phyloP scores from a whole-genome alignment of 2,888 invertebrate species.

The Rhagium mordax region DNA sequence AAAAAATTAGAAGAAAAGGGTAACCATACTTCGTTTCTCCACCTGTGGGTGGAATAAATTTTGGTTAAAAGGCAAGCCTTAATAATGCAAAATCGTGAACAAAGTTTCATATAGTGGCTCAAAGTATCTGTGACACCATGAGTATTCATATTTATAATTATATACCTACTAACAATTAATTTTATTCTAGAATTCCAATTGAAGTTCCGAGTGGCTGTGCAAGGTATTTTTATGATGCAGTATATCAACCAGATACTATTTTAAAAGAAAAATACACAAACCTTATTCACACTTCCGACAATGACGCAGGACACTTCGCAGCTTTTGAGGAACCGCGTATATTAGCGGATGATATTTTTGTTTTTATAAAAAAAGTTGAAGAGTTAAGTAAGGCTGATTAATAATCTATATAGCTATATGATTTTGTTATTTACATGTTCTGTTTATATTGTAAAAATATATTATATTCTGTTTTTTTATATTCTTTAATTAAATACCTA shows the following conservation, averaged over 20 bases:
- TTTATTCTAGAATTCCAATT: constrained; percentile 75
- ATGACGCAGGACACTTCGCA: constrained; percentile 30
- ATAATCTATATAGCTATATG: background rate
- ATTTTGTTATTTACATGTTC: background rate
- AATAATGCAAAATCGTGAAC: too few species aligned
- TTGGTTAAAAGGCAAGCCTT: too few species aligned
- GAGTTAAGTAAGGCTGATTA: background rate
- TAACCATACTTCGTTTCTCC: too few species aligned
- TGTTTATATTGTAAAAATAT: background rate
- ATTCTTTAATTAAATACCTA: too few species aligned
- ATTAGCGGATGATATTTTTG: constrained; percentile 41
- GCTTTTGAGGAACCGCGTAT: constrained; percentile 43
- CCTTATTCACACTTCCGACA: constrained; percentile 32
- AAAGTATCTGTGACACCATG: too few species aligned
- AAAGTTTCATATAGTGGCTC: too few species aligned
- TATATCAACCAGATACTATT: constrained; percentile 72
- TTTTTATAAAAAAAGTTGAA: constrained; percentile 43
- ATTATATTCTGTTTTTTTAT: background rate
- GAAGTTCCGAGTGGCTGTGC: constrained; percentile 83
- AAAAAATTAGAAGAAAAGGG: too few species aligned
- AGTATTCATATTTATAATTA: too few species aligned
- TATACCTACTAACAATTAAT: background rate
- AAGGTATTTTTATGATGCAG: constrained; percentile 80
- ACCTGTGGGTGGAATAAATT: too few species aligned
- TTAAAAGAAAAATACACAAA: constrained; percentile 39